Percentiles rank a stretch among this genome's conserved stretches.
Evolutionary conservation across 2,888 invertebrate species (phyloP).

Genomic region (Odontocolon sp.): DNA sequence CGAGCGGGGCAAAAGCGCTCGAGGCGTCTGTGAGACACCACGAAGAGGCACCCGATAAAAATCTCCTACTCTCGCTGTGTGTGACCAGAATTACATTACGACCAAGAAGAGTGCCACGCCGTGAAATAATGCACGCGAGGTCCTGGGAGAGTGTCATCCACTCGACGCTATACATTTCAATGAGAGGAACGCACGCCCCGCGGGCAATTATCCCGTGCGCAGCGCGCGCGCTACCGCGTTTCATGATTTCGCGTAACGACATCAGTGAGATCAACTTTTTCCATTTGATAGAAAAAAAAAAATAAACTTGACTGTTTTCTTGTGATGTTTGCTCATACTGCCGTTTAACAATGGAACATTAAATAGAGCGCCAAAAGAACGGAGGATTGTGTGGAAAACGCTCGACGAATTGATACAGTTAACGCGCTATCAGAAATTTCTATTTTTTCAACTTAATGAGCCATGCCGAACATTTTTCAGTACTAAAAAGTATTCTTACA

Average conservation of each 20-base stretch:
- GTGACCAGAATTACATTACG: slow-evolving; percentile 78
- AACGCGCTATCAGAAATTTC: no score
- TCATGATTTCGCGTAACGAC: neutral
- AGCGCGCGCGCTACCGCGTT: slow-evolving; percentile 7
- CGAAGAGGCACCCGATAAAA: slow-evolving; percentile 69
- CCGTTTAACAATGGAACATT: no score
- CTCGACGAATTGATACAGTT: no score
- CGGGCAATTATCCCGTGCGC: slow-evolving; percentile 48
- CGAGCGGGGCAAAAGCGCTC: slow-evolving; percentile 56
- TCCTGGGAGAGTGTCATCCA: slow-evolving; percentile 72
- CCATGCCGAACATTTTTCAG: no score
- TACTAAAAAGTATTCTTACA: no score
- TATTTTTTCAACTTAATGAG: no score
- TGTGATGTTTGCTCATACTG: no score
- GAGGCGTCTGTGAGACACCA: slow-evolving; percentile 71
- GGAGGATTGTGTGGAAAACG: no score
- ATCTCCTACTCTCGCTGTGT: slow-evolving; percentile 71
- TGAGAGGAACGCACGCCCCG: slow-evolving; percentile 53
- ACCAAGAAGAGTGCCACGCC: slow-evolving; percentile 51
- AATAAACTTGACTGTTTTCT: slow-evolving; percentile 7
- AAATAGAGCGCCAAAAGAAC: no score
- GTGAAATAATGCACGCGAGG: slow-evolving; percentile 73
- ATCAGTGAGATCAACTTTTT: no score
- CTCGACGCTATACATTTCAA: slow-evolving; percentile 71
- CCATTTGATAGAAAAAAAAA: no score